Evolutionary conservation across 2,797 vertebrate genomes (phyloP).

Genomic region (Tiaroga cobitis): DNA sequence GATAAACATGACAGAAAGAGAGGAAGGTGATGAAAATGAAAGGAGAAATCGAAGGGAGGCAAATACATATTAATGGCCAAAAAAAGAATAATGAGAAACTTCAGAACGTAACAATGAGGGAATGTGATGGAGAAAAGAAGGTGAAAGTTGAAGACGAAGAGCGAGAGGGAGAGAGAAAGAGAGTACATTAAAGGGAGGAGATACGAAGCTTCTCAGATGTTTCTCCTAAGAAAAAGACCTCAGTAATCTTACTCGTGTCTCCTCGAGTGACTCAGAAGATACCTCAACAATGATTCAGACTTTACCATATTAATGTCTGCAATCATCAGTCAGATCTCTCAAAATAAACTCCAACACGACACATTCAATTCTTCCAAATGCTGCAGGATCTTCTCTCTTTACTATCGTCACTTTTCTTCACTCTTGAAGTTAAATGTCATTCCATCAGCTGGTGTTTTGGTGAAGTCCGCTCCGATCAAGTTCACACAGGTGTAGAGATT

Average conservation of each 20-base stretch:
- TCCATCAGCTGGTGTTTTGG: background rate
- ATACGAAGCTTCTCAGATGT: slow-evolving; percentile 1
- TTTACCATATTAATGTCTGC: background rate
- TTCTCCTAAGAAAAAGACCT: slow-evolving; percentile 15
- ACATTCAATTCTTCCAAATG: background rate
- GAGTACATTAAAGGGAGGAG: slow-evolving; percentile 23
- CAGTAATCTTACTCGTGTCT: background rate
- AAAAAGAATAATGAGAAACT: slow-evolving; percentile 31
- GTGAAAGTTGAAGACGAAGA: slow-evolving; percentile 27
- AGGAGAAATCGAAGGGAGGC: slow-evolving; percentile 1
- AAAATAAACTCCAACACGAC: background rate
- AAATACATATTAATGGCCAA: slow-evolving; percentile 24
- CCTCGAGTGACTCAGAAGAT: background rate
- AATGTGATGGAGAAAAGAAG: slow-evolving; percentile 25
- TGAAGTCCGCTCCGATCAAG: background rate
- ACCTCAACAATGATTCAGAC: background rate
- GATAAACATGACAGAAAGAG: slow-evolving; percentile 41
- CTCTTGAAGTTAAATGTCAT: background rate
- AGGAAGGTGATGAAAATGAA: slow-evolving; percentile 32
- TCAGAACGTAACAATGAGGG: slow-evolving; percentile 14
- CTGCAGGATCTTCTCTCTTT: background rate
- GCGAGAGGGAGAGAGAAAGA: background rate
- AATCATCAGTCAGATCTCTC: background rate
- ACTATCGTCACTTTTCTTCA: background rate
- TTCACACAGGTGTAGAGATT: background rate